Conservation (phyloP, 2,888 invertebrate species). For the Spilarctia lutea region DNA sequence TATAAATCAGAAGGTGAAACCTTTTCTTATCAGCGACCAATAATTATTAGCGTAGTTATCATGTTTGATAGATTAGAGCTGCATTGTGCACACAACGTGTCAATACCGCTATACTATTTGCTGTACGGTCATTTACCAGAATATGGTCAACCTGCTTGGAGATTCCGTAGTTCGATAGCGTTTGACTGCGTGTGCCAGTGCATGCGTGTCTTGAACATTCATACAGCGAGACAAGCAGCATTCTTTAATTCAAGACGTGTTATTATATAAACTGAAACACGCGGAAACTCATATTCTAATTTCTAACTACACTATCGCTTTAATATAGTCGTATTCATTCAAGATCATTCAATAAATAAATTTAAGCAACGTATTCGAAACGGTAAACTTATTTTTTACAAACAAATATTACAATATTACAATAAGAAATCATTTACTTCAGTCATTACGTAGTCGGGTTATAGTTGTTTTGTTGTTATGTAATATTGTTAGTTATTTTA, state of each 20-base stretch:
- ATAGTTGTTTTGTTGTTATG: too few relatives aligned
- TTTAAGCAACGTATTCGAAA: too few relatives aligned
- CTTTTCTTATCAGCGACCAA: conserved; percentile 68
- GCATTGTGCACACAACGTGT: conserved; percentile 58
- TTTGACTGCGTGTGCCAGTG: conserved; percentile 10
- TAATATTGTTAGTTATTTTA: too few relatives aligned
- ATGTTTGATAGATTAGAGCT: conserved; percentile 59
- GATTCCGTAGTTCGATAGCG: conserved; percentile 22
- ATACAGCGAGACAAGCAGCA: conserved; percentile 51
- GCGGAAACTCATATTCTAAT: conserved; percentile 21
- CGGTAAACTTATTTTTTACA: too few relatives aligned
- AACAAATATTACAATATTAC: too few relatives aligned
- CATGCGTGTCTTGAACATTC: conserved; percentile 35
- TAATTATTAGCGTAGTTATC: conserved; percentile 68
- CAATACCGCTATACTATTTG: conserved; percentile 31
- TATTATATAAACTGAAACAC: conserved; percentile 49
- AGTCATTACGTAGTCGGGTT: too few relatives aligned
- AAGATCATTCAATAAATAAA: not conserved
- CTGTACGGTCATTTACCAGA: conserved; percentile 19
- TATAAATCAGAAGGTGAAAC: conserved; percentile 59
- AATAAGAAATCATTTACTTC: too few relatives aligned
- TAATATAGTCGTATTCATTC: not conserved
- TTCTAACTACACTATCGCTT: conserved; percentile 11
- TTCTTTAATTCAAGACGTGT: conserved; percentile 51
- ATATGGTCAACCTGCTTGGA: conserved; percentile 20